Evolutionary conservation across 2,888 invertebrate species (phyloP), one percentile per base, ranked within the genome.

Genomic region (Diabrotica balteata): DNA sequence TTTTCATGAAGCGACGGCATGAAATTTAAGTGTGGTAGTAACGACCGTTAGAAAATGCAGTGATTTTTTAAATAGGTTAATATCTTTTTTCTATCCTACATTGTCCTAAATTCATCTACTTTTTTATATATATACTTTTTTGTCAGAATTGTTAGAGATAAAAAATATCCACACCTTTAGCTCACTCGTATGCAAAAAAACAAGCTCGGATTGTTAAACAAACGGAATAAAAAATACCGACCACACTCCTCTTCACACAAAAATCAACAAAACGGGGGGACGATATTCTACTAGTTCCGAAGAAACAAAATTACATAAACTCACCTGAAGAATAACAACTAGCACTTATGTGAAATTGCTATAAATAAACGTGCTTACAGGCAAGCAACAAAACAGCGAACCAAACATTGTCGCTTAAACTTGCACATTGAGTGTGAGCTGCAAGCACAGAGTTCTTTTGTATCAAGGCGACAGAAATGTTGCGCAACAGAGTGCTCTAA

Each of bases 271-370:
- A 61, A 53, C 53, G 61, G 17, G 8, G 4, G 11, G 45, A 45
- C 7, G 42, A 45, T 53, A 61, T 45, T 32, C 46, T 60, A 60
- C 51, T 61, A 53, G 45, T 46, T 8, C 47, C 51, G 42, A 42
- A 8, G n/a, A 60, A 44, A 17, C 17, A 51, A 51, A 32, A 50
- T 51, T 42, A 44, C 51, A 60, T 53, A 61, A 47, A 61, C 61
- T 61, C 61, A 61, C 61, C 61, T 61, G 53, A 55, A 54, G 55
- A 62, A 42, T 51, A 54, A 54, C 49, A 64, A 46, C 52, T 64
- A 64, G 55, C 64, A 64, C 58, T 64, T 59, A 57, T 62, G 58
- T 64, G 64, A 64, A 64, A 64, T 64, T 42, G 58, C 58, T 65
- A 58, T 32, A 43, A 52, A 50, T 50, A 63, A 32, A 58, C 8